Conservation (phyloP, 2,113 vertebrate species). For the Phalacrocorax brasilianus region DNA sequence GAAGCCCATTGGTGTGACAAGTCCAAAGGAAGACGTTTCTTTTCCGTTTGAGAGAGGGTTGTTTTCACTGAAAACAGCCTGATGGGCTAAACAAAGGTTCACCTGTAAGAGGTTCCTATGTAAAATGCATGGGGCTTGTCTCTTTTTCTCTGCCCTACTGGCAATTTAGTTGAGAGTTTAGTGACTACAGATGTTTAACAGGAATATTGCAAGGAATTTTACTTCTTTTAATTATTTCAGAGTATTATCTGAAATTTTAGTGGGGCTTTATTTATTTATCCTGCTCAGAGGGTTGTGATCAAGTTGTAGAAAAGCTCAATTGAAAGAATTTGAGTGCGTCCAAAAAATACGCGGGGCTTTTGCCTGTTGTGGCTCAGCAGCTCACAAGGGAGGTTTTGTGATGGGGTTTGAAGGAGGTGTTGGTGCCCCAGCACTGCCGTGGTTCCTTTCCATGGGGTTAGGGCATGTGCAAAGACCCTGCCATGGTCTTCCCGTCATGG, state of each 20-base stretch:
- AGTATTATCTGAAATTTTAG: neutral
- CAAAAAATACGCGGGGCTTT: rapidly evolving
- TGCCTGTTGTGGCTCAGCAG: no score
- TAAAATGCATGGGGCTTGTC: neutral
- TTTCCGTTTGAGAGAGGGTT: neutral
- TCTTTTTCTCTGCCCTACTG: neutral
- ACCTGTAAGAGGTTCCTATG: neutral
- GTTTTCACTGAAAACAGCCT: neutral
- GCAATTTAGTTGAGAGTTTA: neutral
- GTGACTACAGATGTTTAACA: neutral
- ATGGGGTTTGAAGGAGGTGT: neutral
- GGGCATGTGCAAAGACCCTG: neutral
- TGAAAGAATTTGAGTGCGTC: neutral
- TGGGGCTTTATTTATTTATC: neutral
- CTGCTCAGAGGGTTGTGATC: neutral
- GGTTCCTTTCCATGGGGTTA: neutral
- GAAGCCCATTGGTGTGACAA: neutral
- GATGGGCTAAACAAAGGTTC: neutral
- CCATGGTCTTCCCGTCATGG: no score
- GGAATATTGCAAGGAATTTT: neutral
- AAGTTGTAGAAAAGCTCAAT: neutral
- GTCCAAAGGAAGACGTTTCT: neutral
- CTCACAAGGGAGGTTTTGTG: neutral
- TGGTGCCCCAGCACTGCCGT: rapidly evolving
- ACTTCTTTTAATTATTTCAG: neutral